phyloP scores from a whole-genome alignment of 2,888 invertebrate species.

The Muschampia plurimacula region DNA sequence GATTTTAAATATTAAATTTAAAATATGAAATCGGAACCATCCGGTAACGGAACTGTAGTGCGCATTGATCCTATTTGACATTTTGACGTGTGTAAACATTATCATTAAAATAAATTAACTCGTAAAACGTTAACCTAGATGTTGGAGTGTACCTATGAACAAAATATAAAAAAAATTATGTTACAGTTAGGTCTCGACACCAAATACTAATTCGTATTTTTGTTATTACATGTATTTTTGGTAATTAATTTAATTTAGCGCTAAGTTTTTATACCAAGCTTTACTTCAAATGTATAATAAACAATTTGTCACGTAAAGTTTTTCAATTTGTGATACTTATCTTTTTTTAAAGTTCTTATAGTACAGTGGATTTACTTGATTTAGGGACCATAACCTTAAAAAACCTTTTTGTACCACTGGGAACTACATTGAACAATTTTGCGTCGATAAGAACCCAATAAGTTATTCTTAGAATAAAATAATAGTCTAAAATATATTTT shows the following conservation, averaged over 20 bases:
- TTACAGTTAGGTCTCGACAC: conserved; percentile 60
- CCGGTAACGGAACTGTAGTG: not conserved
- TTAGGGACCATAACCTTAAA: not conserved
- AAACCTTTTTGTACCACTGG: conserved; percentile 1
- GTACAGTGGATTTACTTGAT: not conserved
- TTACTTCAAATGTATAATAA: conserved; percentile 16
- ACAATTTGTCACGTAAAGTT: not conserved
- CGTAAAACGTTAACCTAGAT: conserved; percentile 28
- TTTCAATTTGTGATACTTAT: not conserved
- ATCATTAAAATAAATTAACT: conserved; percentile 6
- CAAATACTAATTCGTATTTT: conserved; percentile 77
- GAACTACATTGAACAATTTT: not conserved
- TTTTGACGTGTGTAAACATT: conserved; percentile 18
- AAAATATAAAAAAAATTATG: conserved; percentile 30
- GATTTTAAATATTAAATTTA: not conserved
- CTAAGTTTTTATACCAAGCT: conserved; percentile 46
- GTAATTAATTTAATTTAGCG: conserved; percentile 51
- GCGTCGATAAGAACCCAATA: not conserved
- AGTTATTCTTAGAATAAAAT: not conserved
- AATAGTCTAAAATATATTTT: conserved; percentile 59
- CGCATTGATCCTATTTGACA: not conserved
- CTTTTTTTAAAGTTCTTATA: not conserved
- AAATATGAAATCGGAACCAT: not conserved
- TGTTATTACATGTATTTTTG: conserved; percentile 56
- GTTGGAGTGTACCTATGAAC: not conserved